phyloP scores from a whole-genome alignment of 2,888 invertebrate genomes.

The Dioctria linearis region DNA sequence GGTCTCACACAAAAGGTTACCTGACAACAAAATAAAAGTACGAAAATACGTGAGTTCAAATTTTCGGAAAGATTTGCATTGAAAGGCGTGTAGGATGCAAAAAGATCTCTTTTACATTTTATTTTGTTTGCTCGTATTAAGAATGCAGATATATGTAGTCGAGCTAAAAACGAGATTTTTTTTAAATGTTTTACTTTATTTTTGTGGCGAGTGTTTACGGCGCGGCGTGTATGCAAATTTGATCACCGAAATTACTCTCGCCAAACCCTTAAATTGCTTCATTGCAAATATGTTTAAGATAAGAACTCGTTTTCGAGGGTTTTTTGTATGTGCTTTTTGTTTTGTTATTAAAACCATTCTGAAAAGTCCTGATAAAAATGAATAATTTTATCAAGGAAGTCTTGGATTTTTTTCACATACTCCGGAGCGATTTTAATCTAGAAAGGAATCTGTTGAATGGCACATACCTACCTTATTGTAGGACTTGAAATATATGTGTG shows the following conservation, averaged over 20 bases:
- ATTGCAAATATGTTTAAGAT: constrained; percentile 23
- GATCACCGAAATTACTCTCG: constrained; percentile 42
- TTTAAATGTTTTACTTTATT: constrained; percentile 14
- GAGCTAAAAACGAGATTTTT: background rate
- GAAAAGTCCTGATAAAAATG: too few relatives aligned
- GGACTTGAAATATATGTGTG: too few relatives aligned
- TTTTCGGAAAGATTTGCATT: constrained; percentile 39
- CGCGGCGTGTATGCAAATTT: constrained; percentile 15
- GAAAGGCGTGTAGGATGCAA: constrained; percentile 24
- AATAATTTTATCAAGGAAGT: too few relatives aligned
- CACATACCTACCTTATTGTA: too few relatives aligned
- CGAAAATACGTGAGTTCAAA: constrained; percentile 4
- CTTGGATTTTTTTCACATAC: too few relatives aligned
- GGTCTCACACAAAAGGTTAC: background rate
- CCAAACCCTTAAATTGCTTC: constrained; percentile 29
- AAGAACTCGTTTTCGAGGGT: too few relatives aligned
- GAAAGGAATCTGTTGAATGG: too few relatives aligned
- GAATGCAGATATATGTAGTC: background rate
- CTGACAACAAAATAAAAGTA: constrained; percentile 4
- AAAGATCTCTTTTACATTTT: background rate
- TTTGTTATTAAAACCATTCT: too few relatives aligned
- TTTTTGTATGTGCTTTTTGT: too few relatives aligned
- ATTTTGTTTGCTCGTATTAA: background rate
- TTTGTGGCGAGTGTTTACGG: background rate
- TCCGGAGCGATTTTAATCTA: too few relatives aligned